Percentiles rank a stretch among this genome's conserved stretches.
These are phyloP conservation scores for Merluccius polli DNA, from an alignment of 2,797 vertebrate genomes.

Conservation along the genomic window DNA sequence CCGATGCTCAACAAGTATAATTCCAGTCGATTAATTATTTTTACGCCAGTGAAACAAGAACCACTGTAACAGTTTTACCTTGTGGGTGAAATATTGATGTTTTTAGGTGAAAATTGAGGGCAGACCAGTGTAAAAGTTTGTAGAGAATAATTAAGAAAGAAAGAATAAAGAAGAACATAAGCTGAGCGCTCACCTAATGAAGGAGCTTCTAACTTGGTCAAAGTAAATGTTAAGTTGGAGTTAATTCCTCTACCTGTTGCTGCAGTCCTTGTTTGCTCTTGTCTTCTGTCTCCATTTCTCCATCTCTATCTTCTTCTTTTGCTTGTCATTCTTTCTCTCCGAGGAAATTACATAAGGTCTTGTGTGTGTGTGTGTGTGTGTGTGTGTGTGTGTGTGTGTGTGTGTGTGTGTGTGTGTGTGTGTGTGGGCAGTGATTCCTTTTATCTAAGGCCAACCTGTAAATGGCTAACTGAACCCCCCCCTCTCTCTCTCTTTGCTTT, in stretches of 20 bases:
- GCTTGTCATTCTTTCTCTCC: conserved; percentile 9
- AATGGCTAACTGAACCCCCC: conserved; percentile 50
- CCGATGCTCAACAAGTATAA: too few species aligned
- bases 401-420: conserved; percentile 21
- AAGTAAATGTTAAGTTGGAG: too few species aligned
- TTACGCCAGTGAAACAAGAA: too few species aligned
- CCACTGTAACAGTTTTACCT: too few species aligned
- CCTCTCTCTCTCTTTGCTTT: neutral
- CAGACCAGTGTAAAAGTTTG: too few species aligned
- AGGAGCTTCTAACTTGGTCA: too few species aligned
- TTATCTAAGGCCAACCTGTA: conserved; percentile 68
- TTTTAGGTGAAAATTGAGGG: too few species aligned
- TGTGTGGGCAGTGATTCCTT: conserved; percentile 61
- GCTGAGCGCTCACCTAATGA: too few species aligned
- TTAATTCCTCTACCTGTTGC: neutral
- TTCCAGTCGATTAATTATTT: too few species aligned
- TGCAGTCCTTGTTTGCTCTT: neutral
- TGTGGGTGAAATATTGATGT: too few species aligned
- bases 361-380: conserved; percentile 13
- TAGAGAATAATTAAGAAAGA: too few species aligned
- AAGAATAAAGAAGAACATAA: too few species aligned
- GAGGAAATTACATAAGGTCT: conserved; percentile 66
- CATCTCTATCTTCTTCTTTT: neutral
- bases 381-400: conserved; percentile 19
- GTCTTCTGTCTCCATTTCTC: conserved; percentile 13